Percentiles rank a stretch among this genome's conserved stretches.
phyloP scores from a whole-genome alignment of 2,113 vertebrate species.

The Formicarius rufipectus region DNA sequence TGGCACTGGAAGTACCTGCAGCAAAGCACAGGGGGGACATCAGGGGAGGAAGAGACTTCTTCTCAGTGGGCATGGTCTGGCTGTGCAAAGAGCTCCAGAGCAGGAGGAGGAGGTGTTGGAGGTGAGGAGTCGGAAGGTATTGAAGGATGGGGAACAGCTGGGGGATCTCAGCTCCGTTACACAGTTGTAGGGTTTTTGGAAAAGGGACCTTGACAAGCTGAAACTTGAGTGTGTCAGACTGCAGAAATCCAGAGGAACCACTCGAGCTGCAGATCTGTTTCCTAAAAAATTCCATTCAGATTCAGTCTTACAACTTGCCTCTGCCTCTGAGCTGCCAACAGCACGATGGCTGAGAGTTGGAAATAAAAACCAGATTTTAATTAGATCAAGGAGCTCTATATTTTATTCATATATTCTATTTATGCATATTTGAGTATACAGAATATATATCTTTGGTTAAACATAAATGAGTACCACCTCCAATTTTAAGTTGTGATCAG shows the following conservation, averaged over 20 bases:
- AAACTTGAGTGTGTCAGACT: neutral
- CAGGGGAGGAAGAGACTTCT: neutral
- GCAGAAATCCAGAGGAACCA: neutral
- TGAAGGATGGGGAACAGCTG: neutral
- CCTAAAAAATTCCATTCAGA: neutral
- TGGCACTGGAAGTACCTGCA: slow-evolving; percentile 97
- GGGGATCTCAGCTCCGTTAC: neutral
- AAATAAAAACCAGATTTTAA: neutral
- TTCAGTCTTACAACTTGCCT: neutral
- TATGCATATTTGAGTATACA: neutral
- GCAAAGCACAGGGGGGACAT: neutral
- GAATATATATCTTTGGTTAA: neutral
- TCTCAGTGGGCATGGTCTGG: accelerated
- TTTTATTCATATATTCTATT: neutral
- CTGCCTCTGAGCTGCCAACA: neutral
- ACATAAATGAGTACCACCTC: neutral
- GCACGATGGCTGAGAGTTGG: neutral
- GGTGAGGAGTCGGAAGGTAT: accelerated
- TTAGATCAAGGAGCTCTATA: neutral
- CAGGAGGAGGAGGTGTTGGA: too few relatives aligned
- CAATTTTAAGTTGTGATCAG: neutral
- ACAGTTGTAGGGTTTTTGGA: neutral
- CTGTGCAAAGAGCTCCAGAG: neutral
- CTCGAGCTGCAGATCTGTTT: neutral
- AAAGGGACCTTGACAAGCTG: neutral